These are phyloP conservation scores for Coelopa frigida DNA, from an alignment of 1,140 invertebrate species.

Conservation along the genomic window DNA sequence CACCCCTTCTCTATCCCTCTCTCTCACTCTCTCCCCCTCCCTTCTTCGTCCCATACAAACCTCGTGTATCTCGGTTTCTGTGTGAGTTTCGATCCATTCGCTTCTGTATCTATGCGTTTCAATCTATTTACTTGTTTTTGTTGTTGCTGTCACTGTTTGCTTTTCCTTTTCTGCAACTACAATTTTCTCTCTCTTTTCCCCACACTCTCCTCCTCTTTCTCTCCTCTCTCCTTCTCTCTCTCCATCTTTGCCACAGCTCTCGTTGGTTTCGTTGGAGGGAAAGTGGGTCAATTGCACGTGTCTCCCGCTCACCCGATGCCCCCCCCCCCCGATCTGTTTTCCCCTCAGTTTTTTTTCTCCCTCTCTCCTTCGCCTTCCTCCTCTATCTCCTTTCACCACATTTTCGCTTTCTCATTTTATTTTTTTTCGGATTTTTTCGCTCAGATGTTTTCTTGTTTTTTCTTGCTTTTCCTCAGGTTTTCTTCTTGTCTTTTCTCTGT, in stretches of 20 bases:
- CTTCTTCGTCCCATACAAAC: too few species aligned
- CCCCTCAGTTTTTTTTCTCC: constrained; percentile 3
- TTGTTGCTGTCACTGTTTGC: too few species aligned
- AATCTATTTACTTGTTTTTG: too few species aligned
- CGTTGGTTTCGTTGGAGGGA: constrained; percentile 6
- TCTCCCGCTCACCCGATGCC: not conserved
- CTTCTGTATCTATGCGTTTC: too few species aligned
- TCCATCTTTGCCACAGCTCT: not conserved
- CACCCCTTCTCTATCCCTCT: not conserved
- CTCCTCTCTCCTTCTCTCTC: not conserved
- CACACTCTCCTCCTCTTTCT: constrained; percentile 3
- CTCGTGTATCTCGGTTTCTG: too few species aligned
- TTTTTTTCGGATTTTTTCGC: not conserved
- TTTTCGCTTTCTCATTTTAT: not conserved
- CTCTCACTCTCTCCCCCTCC: not conserved
- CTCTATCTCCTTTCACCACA: not conserved
- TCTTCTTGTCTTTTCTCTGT: not conserved
- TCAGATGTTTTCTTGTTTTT: constrained; percentile 1
- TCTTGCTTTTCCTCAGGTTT: constrained; percentile 1
- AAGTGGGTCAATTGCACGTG: constrained; percentile 17
- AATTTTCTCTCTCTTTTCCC: not conserved
- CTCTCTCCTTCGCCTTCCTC: not conserved
- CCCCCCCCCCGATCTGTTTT: not conserved
- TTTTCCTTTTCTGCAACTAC: constrained; percentile 2
- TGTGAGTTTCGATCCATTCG: too few species aligned